These are phyloP conservation scores for Callionymus lyra DNA, from an alignment of 2,113 vertebrate species.

Conservation along the genomic window DNA sequence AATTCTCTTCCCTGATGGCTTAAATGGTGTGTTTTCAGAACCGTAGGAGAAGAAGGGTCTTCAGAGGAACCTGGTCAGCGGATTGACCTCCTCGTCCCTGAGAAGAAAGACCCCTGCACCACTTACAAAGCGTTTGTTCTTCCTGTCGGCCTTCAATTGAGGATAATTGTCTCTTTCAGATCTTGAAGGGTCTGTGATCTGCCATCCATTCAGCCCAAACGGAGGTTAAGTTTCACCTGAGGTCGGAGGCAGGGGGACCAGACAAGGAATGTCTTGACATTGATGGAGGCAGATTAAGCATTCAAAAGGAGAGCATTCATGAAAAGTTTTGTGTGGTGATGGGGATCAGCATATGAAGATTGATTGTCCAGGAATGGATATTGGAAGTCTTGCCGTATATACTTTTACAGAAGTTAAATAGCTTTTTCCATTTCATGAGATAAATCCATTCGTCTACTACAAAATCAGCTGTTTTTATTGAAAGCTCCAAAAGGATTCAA, in stretches of 20 bases:
- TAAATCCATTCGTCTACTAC: no score
- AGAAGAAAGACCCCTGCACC: conserved; percentile 49
- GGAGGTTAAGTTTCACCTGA: conserved; percentile 54
- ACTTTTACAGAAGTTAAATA: no score
- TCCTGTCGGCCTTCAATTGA: conserved; percentile 68
- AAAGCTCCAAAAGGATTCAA: no score
- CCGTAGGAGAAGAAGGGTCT: conserved; percentile 4
- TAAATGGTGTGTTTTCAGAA: no score
- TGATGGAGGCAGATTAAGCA: conserved; percentile 23
- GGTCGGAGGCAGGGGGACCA: conserved; percentile 8
- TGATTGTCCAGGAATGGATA: no score
- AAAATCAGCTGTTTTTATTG: no score
- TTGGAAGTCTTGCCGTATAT: no score
- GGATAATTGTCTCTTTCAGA: conserved; percentile 73
- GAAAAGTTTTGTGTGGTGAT: conserved; percentile 17
- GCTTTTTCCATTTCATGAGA: no score
- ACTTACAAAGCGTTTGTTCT: conserved; percentile 67
- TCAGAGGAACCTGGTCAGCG: conserved; percentile 40
- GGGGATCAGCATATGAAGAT: conserved; percentile 64
- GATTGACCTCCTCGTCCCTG: conserved; percentile 31
- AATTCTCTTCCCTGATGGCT: no score
- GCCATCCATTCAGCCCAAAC: conserved; percentile 60
- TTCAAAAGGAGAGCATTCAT: conserved; percentile 7
- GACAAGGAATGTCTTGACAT: conserved; percentile 34
- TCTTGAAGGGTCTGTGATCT: conserved; percentile 64